Percentiles rank a stretch among this genome's conserved stretches.
Conservation (phyloP, 2,888 invertebrate species). For the Apeira syringaria region DNA sequence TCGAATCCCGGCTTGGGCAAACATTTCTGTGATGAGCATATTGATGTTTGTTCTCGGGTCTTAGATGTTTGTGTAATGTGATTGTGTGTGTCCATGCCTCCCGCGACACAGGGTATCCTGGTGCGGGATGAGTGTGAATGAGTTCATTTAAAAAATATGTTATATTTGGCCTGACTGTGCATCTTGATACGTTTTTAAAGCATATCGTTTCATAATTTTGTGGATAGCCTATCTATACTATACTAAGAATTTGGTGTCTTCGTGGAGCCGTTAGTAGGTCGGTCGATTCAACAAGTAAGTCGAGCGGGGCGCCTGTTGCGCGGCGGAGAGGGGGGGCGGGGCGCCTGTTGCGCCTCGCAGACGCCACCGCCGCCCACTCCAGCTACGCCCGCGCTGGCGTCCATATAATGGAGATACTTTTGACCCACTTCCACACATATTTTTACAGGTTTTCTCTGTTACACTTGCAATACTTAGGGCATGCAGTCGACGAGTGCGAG, state of each 20-base stretch:
- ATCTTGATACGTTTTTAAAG: slow-evolving; percentile 18
- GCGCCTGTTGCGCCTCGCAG: slow-evolving; percentile 79
- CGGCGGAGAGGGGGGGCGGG: slow-evolving; percentile 57
- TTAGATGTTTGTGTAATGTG: no score
- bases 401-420: slow-evolving; percentile 63
- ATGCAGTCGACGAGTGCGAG: slow-evolving; percentile 30
- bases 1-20: no score
- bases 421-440: slow-evolving; percentile 59
- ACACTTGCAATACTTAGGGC: slow-evolving; percentile 33
- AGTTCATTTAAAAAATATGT: no score
- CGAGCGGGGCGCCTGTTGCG: slow-evolving; percentile 76
- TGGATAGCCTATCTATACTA: slow-evolving; percentile 26
- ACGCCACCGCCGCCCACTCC: slow-evolving; percentile 71
- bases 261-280: slow-evolving; percentile 77
- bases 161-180: no score
- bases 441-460: slow-evolving; percentile 38
- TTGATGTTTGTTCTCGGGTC: no score
- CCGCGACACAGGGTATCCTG: no score
- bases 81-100: no score
- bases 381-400: slow-evolving; percentile 53
- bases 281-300: slow-evolving; percentile 83
- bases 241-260: slow-evolving; percentile 49
- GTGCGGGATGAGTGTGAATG: no score
- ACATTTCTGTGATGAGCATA: no score
- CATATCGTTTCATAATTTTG: slow-evolving; percentile 33